Base-by-base conservation (phyloP, 2,113 vertebrate genomes). In the Gavialis gangeticus region DNA sequence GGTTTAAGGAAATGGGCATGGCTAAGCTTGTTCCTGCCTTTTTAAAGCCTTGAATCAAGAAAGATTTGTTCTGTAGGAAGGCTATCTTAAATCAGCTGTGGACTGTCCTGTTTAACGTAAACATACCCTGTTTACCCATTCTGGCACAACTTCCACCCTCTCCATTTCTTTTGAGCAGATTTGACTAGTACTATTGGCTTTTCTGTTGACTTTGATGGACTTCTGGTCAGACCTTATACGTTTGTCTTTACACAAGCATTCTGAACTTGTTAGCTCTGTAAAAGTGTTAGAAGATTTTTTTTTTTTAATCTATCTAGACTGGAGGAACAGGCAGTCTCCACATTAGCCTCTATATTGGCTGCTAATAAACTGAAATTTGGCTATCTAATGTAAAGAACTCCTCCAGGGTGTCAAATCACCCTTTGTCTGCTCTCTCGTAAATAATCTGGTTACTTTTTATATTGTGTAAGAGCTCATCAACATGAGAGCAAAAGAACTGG, bases 1-100 rank as follows among this genome's bases (percentile, higher is more conserved):
- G 8, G 58, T 92, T 88, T 37, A 37, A 87, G 82, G 37, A 79
- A 77, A 15, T 10, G 85, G 2, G 1, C 21, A 66, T 24, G 77
- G 2, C 19, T 24, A 30, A 82, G 16, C 0, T 15, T 3, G 16
- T 59, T 71, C 24, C 73, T 21, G 3, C 77, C 77, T 0, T 85
- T 77, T 86, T 71, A 91, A 87, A 88, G 14, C n/a, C 73, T 22
- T 4, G 5, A 14, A 56, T 21, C 13, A 15, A 78, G 57, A 55
- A 63, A 28, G 86, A 25, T 10, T 67, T 58, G 0, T 4, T 84
- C 8, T 89, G 85, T 82, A 88, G 63, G 64, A 92, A 81, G 3
- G n/a, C 1, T 30, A 2, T 13, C 17, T 92, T 34, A 96, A 87
- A 73, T 55, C 2, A 91, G 2, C 25, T 19, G 4, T 37, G 21